Evolutionary conservation across 1,140 invertebrate species (phyloP).

Genomic region (Trichonephila inaurata): DNA sequence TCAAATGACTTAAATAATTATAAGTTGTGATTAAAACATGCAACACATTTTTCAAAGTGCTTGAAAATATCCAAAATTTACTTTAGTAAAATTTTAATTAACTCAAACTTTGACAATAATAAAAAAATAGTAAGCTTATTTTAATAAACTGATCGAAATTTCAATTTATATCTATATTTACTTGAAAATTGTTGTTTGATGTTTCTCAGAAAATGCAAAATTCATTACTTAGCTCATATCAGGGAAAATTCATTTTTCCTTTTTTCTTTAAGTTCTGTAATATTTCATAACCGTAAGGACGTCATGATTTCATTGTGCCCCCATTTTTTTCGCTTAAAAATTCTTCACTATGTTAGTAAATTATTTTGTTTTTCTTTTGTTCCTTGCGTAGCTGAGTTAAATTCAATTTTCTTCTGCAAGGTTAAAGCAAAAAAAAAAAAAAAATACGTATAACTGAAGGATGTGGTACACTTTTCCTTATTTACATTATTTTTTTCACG

Average conservation of each 20-base stretch:
- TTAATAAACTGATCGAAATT: background rate
- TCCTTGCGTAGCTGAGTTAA: background rate
- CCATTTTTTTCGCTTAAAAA: background rate
- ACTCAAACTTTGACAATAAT: background rate
- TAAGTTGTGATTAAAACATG: too few relatives aligned
- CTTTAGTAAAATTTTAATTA: background rate
- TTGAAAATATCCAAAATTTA: background rate
- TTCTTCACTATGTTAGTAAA: background rate
- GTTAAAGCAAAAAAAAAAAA: background rate
- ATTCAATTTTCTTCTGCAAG: conserved; percentile 38
- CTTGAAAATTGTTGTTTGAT: background rate
- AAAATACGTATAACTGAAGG: conserved; percentile 25
- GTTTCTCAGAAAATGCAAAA: background rate
- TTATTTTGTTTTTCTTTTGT: conserved; percentile 32
- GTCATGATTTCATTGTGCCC: background rate
- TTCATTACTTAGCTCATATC: conserved; percentile 4
- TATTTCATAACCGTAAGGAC: conserved; percentile 3
- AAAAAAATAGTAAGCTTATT: background rate
- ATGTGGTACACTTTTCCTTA: background rate
- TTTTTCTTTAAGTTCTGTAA: conserved; percentile 5
- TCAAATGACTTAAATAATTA: too few relatives aligned
- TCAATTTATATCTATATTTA: background rate
- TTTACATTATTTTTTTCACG: background rate
- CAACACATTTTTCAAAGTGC: too few relatives aligned
- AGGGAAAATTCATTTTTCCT: background rate